Conservation (phyloP, 64 coral and sea anemone genomes). For the Dendronephthya gigantea region DNA sequence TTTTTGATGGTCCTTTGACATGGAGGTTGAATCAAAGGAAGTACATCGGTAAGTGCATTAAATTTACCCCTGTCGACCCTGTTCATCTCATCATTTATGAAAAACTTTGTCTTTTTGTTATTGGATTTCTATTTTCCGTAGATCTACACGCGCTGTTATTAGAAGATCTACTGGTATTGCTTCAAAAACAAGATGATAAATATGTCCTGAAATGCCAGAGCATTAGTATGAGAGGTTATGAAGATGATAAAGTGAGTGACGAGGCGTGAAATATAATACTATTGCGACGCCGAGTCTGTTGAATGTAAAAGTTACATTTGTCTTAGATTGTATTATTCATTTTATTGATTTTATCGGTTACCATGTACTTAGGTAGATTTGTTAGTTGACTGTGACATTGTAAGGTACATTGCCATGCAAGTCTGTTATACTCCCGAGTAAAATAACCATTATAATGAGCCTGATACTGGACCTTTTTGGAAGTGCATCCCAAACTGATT, state of each 20-base stretch:
- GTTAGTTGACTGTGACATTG: no score
- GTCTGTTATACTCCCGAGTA: no score
- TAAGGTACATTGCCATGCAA: no score
- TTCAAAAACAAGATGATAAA: conserved; percentile 95
- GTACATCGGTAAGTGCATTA: conserved; percentile 54
- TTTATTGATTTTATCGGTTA: no score
- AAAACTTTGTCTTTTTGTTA: neutral
- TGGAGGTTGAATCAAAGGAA: conserved; percentile 96
- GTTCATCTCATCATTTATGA: no score
- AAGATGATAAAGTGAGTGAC: conserved; percentile 49
- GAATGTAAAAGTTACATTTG: no score
- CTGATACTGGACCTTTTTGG: no score
- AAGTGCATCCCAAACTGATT: no score
- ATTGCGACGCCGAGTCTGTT: neutral
- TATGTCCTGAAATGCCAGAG: conserved; percentile 81
- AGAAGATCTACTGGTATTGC: conserved; percentile 76
- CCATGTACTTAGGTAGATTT: no score
- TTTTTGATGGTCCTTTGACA: conserved; percentile 85
- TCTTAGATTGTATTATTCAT: no score
- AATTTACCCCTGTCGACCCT: neutral
- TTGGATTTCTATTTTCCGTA: conserved; percentile 10
- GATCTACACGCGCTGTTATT: conserved; percentile 84
- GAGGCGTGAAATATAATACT: neutral
- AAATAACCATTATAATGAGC: no score
- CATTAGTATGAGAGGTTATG: conserved; percentile 71